phyloP scores from a whole-genome alignment of 2,797 vertebrate genomes.

The Phrynocephalus vlangalii region DNA sequence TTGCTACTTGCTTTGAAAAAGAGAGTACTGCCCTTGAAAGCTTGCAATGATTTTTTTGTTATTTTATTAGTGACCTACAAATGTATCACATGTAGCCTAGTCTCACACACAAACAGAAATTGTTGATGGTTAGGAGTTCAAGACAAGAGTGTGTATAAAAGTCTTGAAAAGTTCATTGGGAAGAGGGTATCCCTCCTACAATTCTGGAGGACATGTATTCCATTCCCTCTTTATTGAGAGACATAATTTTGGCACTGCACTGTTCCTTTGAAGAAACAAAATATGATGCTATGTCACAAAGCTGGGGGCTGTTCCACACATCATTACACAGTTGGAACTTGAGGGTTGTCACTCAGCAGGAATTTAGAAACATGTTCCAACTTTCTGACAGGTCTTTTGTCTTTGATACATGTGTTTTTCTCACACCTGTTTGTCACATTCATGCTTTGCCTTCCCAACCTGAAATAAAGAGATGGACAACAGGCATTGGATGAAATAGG shows the following conservation, averaged over 20 bases:
- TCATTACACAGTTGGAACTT: slow-evolving; percentile 14
- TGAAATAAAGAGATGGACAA: not conserved
- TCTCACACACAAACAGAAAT: not conserved
- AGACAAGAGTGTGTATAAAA: not conserved
- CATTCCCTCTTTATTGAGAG: not conserved
- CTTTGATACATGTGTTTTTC: slow-evolving; percentile 19
- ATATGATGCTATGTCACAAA: not conserved
- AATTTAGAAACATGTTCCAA: slow-evolving; percentile 6
- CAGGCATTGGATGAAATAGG: too few relatives aligned
- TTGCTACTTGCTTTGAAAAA: too few relatives aligned
- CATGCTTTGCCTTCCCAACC: slow-evolving; percentile 24
- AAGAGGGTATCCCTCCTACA: not conserved
- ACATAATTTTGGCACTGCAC: not conserved
- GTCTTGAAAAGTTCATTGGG: not conserved
- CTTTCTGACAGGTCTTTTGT: slow-evolving; percentile 22
- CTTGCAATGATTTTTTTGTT: too few relatives aligned
- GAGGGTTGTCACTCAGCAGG: slow-evolving; percentile 32
- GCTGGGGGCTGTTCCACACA: slow-evolving; percentile 8
- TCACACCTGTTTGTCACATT: slow-evolving; percentile 33
- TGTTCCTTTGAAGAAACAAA: not conserved
- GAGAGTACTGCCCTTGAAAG: too few relatives aligned
- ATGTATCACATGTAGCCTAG: too few relatives aligned
- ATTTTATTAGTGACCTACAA: too few relatives aligned
- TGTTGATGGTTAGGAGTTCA: not conserved
- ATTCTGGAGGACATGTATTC: not conserved